These are phyloP conservation scores for Toxostoma redivivum DNA, from an alignment of 2,113 vertebrate species.

Conservation along the genomic window DNA sequence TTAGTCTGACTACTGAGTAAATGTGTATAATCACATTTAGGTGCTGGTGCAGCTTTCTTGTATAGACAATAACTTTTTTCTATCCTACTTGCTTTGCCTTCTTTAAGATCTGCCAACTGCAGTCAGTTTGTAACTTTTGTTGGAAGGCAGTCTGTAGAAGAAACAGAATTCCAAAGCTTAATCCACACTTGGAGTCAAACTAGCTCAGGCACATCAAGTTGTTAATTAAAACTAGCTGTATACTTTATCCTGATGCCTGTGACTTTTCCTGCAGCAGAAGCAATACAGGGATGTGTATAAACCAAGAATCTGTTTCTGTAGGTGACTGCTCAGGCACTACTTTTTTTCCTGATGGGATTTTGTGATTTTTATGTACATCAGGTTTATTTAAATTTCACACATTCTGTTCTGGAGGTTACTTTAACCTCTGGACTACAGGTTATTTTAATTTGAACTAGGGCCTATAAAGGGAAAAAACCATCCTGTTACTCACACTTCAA, in stretches of 20 bases:
- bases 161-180: not conserved
- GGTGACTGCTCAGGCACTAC: not conserved
- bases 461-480: not conserved
- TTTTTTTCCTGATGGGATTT: not conserved
- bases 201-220: not conserved
- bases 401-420: not conserved
- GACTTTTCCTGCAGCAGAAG: not conserved
- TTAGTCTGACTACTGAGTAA: conserved; percentile 44
- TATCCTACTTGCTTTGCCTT: not conserved
- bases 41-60: conserved; percentile 5
- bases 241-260: not conserved
- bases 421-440: not conserved
- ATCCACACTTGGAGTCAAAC: not conserved
- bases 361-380: not conserved
- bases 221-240: not conserved
- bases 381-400: not conserved
- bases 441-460: not conserved
- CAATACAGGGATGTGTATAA: not conserved
- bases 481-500: not conserved
- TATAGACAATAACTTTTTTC: conserved; percentile 34
- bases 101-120: conserved; percentile 3
- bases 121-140: not conserved
- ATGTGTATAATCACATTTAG: not conserved
- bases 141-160: not conserved
- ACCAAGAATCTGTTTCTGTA: not conserved